Conservation (phyloP, 2,113 vertebrate species). For the Sturnira hondurensis region DNA sequence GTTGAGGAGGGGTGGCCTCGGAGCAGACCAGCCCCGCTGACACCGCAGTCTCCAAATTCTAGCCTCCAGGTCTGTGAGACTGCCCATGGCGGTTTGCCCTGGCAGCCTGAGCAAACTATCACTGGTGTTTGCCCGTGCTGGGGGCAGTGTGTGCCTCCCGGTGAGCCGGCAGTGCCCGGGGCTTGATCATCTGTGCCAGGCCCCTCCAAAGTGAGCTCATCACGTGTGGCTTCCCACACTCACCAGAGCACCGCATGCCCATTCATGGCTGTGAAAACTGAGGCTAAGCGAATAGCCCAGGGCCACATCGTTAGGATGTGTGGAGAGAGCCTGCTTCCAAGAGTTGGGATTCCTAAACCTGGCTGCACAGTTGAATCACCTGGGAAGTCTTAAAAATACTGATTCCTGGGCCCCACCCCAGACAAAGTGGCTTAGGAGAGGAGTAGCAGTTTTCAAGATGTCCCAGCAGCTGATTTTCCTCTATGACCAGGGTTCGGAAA, state of each 20-base stretch:
- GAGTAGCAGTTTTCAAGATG: accelerated
- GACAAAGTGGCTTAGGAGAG: accelerated
- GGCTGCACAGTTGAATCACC: accelerated
- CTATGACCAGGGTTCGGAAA: not conserved
- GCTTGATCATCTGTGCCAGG: accelerated
- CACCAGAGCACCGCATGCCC: accelerated
- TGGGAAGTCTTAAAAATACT: not conserved
- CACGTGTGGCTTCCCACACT: not conserved
- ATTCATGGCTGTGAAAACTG: not conserved
- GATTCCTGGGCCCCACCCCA: not conserved
- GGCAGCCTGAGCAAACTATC: accelerated
- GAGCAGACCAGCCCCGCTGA: not conserved
- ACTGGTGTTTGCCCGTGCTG: accelerated
- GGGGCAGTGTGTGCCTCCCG: accelerated
- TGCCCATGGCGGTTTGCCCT: not conserved
- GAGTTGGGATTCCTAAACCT: not conserved
- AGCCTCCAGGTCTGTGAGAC: not conserved
- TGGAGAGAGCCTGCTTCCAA: no score
- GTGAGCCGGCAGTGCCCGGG: accelerated
- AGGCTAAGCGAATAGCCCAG: not conserved
- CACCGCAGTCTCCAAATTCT: no score
- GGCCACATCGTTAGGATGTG: not conserved
- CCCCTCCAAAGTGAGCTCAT: accelerated
- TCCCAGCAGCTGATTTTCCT: not conserved
- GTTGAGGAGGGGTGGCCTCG: not conserved